These are phyloP conservation scores for Macroglossus sobrinus DNA, from an alignment of 2,113 vertebrate genomes.

Conservation along the genomic window DNA sequence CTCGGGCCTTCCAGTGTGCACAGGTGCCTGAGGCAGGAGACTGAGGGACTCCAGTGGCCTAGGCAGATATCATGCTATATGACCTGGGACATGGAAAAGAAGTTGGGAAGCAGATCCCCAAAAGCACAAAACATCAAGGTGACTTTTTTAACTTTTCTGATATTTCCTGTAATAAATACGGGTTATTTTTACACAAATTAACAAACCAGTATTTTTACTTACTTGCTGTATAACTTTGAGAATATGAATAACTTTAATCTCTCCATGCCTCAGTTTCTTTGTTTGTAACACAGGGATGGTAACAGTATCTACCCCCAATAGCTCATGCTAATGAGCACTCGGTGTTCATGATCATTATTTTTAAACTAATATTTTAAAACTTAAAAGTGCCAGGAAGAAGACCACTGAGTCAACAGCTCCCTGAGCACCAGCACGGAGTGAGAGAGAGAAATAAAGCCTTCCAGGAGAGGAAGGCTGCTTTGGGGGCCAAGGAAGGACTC, in stretches of 20 bases:
- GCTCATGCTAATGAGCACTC: neutral
- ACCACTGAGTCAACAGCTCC: neutral
- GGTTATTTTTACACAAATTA: neutral
- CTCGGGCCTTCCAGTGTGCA: neutral
- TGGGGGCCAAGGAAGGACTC: neutral
- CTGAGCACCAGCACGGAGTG: neutral
- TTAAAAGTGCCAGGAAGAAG: neutral
- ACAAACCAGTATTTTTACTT: neutral
- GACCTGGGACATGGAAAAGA: neutral
- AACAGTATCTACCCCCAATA: neutral
- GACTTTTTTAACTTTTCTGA: neutral
- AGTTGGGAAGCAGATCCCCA: neutral
- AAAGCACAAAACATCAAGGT: neutral
- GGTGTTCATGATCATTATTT: neutral
- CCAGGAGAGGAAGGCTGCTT: neutral
- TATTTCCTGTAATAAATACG: neutral
- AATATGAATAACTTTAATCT: neutral
- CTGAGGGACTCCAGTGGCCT: neutral
- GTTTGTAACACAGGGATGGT: neutral
- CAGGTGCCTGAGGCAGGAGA: too few relatives aligned
- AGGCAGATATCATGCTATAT: neutral
- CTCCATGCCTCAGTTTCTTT: neutral
- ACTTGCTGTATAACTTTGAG: neutral
- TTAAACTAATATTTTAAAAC: neutral
- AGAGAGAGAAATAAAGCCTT: neutral